Percentiles rank a stretch among this genome's conserved stretches.
Evolutionary conservation across 2,113 vertebrate species (phyloP).

Genomic region (Rutilus rutilus): DNA sequence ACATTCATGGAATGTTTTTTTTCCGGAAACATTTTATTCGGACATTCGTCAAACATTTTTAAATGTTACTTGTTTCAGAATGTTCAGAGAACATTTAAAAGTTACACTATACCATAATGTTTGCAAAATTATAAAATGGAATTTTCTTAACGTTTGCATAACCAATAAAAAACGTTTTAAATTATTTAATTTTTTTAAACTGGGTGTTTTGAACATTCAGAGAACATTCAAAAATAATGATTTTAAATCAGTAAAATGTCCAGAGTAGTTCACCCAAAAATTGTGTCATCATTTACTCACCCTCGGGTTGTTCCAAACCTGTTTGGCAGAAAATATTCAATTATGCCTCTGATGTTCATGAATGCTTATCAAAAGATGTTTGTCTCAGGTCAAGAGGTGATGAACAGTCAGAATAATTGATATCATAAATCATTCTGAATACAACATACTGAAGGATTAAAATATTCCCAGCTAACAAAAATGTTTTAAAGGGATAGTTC

Average conservation of each 20-base stretch:
- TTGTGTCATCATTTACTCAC: too few species aligned
- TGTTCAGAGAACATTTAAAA: not conserved
- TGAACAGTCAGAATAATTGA: constrained; percentile 31
- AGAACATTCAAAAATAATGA: not conserved
- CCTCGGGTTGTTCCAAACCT: too few species aligned
- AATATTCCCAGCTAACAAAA: not conserved
- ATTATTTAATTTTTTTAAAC: not conserved
- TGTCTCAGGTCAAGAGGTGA: constrained; percentile 45
- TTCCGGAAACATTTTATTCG: not conserved
- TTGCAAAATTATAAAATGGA: not conserved
- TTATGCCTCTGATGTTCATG: constrained; percentile 56
- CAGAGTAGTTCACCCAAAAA: too few species aligned
- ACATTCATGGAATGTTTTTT: not conserved
- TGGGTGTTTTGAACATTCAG: not conserved
- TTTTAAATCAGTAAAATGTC: not conserved
- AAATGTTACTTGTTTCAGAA: not conserved
- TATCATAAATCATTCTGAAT: not conserved
- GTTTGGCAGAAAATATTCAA: constrained; percentile 61
- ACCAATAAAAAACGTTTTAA: not conserved
- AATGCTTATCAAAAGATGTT: constrained; percentile 46
- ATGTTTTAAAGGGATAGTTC: not conserved
- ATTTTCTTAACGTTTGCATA: not conserved
- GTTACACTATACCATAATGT: not conserved
- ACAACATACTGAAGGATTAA: not conserved
- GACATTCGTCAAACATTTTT: not conserved